Evolutionary conservation across 2,113 vertebrate genomes (phyloP), one percentile per base, ranked within the genome.

Genomic region (Daubentonia madagascariensis): DNA sequence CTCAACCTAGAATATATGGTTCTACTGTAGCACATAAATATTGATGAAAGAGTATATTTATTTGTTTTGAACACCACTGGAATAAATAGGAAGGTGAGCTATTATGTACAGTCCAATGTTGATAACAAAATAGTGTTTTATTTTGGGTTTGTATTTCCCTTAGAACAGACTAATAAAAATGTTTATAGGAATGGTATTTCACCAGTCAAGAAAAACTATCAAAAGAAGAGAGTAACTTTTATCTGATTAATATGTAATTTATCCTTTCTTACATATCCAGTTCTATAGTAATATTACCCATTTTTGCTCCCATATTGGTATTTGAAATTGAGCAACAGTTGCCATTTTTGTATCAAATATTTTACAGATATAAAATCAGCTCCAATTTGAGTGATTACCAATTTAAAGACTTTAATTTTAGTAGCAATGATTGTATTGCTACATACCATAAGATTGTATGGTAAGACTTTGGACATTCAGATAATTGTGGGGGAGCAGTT

Each of bases 71-170:
- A 83, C n/a, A 75, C 30, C 9, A 45, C 5, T 93, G 35, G 8
- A 79, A 90, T 90, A 95, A 86, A 59, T 16, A 76, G 45, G 75
- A 63, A 25, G 78, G 22, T 93, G 48, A 88, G 28, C n/a, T 90
- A 70, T 92, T 95, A 20, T 88, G 45, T 18, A 86, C 81, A 11
- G 8, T 50, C 12, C 28, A 96, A n/a, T 83, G 67, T 72, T 85
- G 30, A 43, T 84, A 75, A 90, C 37, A 94, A 97, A 84, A 91
- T 59, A 1, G 1, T 83, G 23, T 94, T 79, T 90, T 79, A 76
- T 90, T 92, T 97, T 59, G 37, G 37, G 40, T 84, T 94, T 83
- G 20, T 50, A 87, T 79, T 96, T 92, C 8, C 43, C 40, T 79
- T 90, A 83, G 10, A 17, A n/a, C 18, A 23, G 50, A 81, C 37